These are phyloP conservation scores for Malurus splendens DNA, from an alignment of 2,797 vertebrate genomes.

Conservation along the genomic window DNA sequence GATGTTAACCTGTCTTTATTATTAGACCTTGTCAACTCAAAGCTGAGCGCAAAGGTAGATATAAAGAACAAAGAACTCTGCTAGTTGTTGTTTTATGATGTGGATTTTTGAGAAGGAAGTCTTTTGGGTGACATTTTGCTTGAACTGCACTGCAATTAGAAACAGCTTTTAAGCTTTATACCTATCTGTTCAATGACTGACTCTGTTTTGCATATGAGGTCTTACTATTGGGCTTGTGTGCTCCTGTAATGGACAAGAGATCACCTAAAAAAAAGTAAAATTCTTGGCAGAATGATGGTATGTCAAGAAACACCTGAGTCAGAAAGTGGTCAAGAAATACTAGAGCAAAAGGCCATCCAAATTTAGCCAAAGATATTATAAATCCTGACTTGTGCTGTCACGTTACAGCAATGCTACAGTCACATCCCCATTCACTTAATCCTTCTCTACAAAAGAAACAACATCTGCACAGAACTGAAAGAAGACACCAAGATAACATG, in stretches of 20 bases:
- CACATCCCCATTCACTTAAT: fast-evolving
- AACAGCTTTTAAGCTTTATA: not conserved
- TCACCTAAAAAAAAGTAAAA: not conserved
- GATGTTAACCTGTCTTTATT: not conserved
- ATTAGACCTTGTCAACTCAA: not conserved
- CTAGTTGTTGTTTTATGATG: not conserved
- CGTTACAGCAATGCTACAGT: not conserved
- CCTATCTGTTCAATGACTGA: not conserved
- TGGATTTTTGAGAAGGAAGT: not conserved
- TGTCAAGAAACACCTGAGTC: not conserved
- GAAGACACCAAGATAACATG: not conserved
- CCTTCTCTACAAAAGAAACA: not conserved
- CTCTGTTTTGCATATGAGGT: not conserved
- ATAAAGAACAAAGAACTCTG: not conserved
- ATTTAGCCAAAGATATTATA: not conserved
- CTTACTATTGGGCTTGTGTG: not conserved
- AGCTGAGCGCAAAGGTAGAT: not conserved
- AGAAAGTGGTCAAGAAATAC: not conserved
- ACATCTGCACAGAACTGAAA: not conserved
- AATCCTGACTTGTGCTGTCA: not conserved
- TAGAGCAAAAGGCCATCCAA: not conserved
- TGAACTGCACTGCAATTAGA: not conserved
- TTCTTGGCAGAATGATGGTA: not conserved
- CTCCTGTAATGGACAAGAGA: not conserved
- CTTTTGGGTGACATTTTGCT: not conserved